A percentile compares a stretch with the other conserved stretches of the same genome.
These are phyloP conservation scores for Pteronotus mesoamericanus DNA, from an alignment of 2,797 vertebrate genomes.

Conservation along the genomic window DNA sequence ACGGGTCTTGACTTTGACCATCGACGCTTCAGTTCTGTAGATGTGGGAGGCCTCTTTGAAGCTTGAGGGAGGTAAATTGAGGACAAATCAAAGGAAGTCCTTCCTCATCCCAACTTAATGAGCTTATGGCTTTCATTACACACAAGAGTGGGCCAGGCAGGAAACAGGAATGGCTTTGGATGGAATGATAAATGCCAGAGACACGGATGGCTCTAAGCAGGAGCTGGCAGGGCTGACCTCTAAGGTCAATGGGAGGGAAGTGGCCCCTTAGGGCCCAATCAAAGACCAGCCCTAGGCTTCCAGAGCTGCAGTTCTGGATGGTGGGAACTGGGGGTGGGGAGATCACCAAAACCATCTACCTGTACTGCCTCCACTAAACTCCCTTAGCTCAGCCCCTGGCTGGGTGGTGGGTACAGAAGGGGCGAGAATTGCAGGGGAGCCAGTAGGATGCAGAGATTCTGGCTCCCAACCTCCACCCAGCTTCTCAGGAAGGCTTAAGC, in stretches of 20 bases:
- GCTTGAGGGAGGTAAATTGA: conserved; percentile 69
- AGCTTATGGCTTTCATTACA: conserved; percentile 73
- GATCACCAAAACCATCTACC: not conserved
- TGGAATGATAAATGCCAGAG: conserved; percentile 71
- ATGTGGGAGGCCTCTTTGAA: conserved; percentile 67
- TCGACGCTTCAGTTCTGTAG: conserved; percentile 32
- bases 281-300: conserved; percentile 29
- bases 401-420: not conserved
- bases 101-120: conserved; percentile 70
- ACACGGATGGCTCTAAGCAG: conserved; percentile 57
- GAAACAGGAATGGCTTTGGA: conserved; percentile 65
- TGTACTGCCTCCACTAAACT: not conserved
- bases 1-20: conserved; percentile 25
- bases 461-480: not conserved
- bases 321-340: not conserved
- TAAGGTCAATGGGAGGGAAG: conserved; percentile 61
- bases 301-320: not conserved
- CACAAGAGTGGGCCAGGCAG: conserved; percentile 54
- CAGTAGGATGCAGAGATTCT: not conserved
- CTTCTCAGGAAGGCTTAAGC: not conserved
- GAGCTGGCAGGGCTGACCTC: conserved; percentile 62
- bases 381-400: not conserved
- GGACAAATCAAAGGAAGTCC: conserved; percentile 73
- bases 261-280: conserved; percentile 54
- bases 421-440: not conserved